These are phyloP conservation scores for Thaleichthys pacificus DNA, from an alignment of 2,797 vertebrate genomes.

Conservation along the genomic window DNA sequence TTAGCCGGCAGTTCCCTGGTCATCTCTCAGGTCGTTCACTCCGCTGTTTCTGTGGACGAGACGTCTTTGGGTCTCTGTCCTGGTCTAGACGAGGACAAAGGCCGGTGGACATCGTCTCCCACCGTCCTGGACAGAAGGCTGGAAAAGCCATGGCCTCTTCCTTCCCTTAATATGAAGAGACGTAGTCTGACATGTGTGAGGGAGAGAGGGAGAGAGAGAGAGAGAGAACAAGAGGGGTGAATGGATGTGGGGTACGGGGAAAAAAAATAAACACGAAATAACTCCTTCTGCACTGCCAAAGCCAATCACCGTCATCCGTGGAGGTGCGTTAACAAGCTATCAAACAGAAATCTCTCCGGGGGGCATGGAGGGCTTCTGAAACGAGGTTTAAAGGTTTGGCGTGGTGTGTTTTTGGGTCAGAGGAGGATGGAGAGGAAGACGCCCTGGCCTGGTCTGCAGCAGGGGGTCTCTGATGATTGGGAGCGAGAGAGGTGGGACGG, in stretches of 20 bases:
- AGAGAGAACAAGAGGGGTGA: neutral
- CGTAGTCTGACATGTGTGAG: constrained; percentile 9
- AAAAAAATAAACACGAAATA: constrained; percentile 61
- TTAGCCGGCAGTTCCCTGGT: too few relatives aligned
- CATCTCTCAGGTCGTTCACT: too few relatives aligned
- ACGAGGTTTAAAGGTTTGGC: neutral
- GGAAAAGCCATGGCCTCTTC: constrained; percentile 23
- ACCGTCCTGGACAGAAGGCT: constrained; percentile 26
- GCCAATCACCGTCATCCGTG: constrained; percentile 62
- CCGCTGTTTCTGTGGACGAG: too few relatives aligned
- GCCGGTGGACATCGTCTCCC: constrained; percentile 20
- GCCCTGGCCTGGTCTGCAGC: constrained; percentile 37
- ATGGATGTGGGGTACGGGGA: constrained; percentile 28
- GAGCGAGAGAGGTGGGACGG: constrained; percentile 40
- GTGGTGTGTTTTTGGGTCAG: constrained; percentile 45
- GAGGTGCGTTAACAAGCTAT: constrained; percentile 66
- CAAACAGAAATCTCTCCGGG: constrained; percentile 53
- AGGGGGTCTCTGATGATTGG: constrained; percentile 61
- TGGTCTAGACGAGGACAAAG: too few relatives aligned
- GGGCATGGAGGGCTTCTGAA: neutral
- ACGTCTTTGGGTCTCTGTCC: too few relatives aligned
- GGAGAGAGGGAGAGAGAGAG: neutral
- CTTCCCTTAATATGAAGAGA: constrained; percentile 47
- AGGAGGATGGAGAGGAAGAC: constrained; percentile 24
- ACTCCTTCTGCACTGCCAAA: constrained; percentile 68